These are phyloP conservation scores for Nicator chloris DNA, from an alignment of 2,113 vertebrate genomes.

Conservation along the genomic window DNA sequence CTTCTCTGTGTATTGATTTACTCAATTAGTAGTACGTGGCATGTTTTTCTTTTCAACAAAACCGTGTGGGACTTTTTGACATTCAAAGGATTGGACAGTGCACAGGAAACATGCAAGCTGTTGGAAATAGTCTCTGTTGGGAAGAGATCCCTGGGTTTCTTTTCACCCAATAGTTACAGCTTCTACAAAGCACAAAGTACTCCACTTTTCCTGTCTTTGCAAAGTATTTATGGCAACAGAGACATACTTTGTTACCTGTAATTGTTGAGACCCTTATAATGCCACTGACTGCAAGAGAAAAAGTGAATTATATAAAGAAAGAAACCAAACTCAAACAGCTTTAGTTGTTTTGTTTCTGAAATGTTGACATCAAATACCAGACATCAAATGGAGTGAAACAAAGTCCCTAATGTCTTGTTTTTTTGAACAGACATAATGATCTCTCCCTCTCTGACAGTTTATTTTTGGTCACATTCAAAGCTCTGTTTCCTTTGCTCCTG, in stretches of 20 bases:
- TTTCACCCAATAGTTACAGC: neutral
- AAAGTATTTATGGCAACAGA: neutral
- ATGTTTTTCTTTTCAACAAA: slow-evolving; percentile 22
- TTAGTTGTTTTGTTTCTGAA: neutral
- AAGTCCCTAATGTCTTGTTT: neutral
- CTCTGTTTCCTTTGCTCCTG: neutral
- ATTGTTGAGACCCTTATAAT: neutral
- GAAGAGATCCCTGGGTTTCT: neutral
- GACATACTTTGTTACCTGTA: neutral
- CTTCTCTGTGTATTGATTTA: slow-evolving; percentile 47
- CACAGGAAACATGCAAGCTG: neutral
- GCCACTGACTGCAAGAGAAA: neutral
- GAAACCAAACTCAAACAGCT: neutral
- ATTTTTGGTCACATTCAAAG: slow-evolving; percentile 14
- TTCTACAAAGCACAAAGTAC: neutral
- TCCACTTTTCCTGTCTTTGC: neutral
- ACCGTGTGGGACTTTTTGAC: neutral
- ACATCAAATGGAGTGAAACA: slow-evolving; percentile 8
- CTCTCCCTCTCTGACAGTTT: neutral
- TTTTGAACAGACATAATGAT: neutral
- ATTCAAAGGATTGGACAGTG: neutral
- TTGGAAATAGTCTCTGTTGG: neutral
- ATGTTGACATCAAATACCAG: neutral
- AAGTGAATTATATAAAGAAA: neutral
- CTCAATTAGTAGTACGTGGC: slow-evolving; percentile 11